Evolutionary conservation across 2,888 invertebrate genomes (phyloP), one percentile per base, ranked within the genome.

Genomic region (Plebejus anna): DNA sequence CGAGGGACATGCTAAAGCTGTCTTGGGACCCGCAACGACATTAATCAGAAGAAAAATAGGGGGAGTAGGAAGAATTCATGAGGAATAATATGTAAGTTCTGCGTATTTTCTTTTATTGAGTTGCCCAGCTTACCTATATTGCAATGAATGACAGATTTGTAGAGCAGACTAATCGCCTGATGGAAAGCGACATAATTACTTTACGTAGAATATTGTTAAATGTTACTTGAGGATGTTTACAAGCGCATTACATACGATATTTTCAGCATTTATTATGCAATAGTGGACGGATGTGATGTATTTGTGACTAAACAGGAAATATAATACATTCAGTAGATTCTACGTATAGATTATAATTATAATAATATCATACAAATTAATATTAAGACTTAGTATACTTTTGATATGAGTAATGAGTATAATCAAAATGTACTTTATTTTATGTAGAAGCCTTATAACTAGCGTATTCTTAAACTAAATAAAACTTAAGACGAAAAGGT

Each of bases 401-500:
- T 61, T 11, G 4, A 61, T 11, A 28, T 28, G 22, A 22, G 22
- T 22, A 22, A 32, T 32, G 6, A 28, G 11, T 61, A 28, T 61
- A 22, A 4, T 5, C 13, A 32, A 11, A 7, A 11, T 4, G 7
- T 28, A 7, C 22, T 28, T 61, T 28, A 11, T 61, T 28, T 61
- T 66, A 66, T 11, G 66, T 5, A 32, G 16, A 13, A 66, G 6
- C 32, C 13, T 13, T 36, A 6, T 61, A 61, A 4, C 32, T 32
- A 4, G 9, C 16, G 32, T 66, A 32, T 66, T 66, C 66, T 66
- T 28, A 28, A 28, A 66, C 32, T 66, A 36, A 36, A 36, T 13
- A 13, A 66, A 66, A 36, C 32, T 13, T 66, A 16, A 66, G 32
- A 28, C 61, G 61, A 61, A 73, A 55, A 73, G 73, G 73, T 73